Conservation (phyloP, 1,140 invertebrate genomes). For the Scylla paramamosain region DNA sequence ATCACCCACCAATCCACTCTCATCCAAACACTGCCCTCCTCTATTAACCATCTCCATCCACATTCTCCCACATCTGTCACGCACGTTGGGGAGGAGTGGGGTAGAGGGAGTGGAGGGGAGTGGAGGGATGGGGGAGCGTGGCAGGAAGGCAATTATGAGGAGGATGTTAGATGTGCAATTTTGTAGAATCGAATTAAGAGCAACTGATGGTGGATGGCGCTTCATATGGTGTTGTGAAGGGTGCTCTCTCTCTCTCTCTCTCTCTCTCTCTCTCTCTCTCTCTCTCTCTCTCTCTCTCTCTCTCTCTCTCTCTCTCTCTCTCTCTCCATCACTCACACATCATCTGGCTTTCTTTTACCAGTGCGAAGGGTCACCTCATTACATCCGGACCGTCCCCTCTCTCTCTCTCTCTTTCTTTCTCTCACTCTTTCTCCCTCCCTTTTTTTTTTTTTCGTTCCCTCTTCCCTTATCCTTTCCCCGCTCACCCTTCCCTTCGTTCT, state of each 20-base stretch:
- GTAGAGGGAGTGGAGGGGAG: not conserved
- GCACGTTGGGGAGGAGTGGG: not conserved
- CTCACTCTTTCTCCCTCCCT: not conserved
- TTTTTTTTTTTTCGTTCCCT: not conserved
- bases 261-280: slow-evolving; percentile 32
- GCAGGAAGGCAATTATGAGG: slow-evolving; percentile 28
- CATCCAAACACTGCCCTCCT: not conserved
- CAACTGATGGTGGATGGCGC: not conserved
- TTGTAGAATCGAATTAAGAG: slow-evolving; percentile 50
- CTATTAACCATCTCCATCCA: not conserved
- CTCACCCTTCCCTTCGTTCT: not conserved
- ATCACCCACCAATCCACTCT: not conserved
- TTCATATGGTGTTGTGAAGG: no score
- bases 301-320: not conserved
- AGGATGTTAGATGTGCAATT: slow-evolving; percentile 30
- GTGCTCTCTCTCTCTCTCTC: not conserved
- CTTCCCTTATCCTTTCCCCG: not conserved
- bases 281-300: not conserved
- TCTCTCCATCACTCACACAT: not conserved
- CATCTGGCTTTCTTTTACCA: not conserved
- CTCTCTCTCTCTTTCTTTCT: not conserved
- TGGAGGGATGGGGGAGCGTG: not conserved
- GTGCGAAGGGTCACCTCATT: no score
- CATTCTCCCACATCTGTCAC: not conserved
- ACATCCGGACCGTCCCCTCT: not conserved